Evolutionary conservation across 2,888 invertebrate species (phyloP), one percentile per base, ranked within the genome.

Genomic region (Eulithis testata): DNA sequence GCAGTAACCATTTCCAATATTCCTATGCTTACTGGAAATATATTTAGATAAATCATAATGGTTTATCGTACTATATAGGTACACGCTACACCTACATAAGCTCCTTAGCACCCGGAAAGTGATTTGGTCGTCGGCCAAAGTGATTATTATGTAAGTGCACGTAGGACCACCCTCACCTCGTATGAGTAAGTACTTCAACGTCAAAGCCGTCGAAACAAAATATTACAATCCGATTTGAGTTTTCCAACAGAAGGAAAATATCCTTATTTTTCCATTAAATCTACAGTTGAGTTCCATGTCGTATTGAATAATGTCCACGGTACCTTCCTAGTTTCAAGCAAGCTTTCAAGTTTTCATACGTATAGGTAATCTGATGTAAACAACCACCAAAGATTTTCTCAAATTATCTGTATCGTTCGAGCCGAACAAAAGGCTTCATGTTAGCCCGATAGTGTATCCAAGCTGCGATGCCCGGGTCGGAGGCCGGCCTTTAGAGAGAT

Each of bases 401-500:
- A 66, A 69, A 73, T 69, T 60, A 73, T 72, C 70, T 66, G 70
- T 71, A 72, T 75, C 68, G 72, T 66, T 71, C 66, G 63, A 71
- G 63, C 71, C 65, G 67, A 69, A 75, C 69, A 73, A 71, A 73
- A 75, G 75, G 72, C 73, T 74, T 71, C 73, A 74, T 75, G 74
- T 69, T 64, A 52, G 68, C 70, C 74, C 72, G 74, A 73, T 74
- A 69, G 67, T 62, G 68, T 68, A 71, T 72, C 67, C 69, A 70
- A 68, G 69, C 71, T 70, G 79, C 78, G 76, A 78, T 80, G 76
- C 77, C 75, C 72, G 76, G 82, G 83, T 82, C 79, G 81, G 79
- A 79, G 82, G 79, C 82, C 78, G 76, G 80, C 80, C 82, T 85
- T 81, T 78, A 76, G 79, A 84, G 83, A 84, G 83, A 83, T 81